Base-by-base conservation (phyloP, 2,113 vertebrate species). In the Apistogramma diplotaenia region DNA sequence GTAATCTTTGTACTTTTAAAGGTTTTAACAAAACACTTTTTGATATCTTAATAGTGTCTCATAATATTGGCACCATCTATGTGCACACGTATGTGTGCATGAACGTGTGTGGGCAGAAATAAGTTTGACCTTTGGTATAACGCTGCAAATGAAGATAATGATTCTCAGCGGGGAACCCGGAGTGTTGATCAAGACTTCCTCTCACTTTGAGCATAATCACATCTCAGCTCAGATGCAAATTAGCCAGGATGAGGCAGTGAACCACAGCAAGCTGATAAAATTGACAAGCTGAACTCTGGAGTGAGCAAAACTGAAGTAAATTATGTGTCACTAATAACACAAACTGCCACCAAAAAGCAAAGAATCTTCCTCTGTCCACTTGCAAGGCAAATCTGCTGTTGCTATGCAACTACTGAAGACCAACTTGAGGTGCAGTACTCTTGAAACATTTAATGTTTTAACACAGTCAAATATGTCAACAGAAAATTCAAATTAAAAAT, bases 81-180 rank as follows among this genome's bases (percentile, higher is more conserved):
- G 15, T 61, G 12, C 19, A 18, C 55, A 7, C 33, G 29, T 60
- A 10, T 51, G 51, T 46, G 72, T 74, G 23, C 27, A 21, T 27
- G n/a, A 23, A 4, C 37, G 23, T 51, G 43, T 79, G 56, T 23
- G 46, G 65, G 19, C 15, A 57, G 54, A 78, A 85, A 87, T 83
- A 65, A 40, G 53, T 82, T 46, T 90, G 92, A 93, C 92, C 93
- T 93, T 92, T 92, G 56, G 62, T 27, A 78, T 89, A 55, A 76
- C 49, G 76, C 27, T 74, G 23, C 25, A 15, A 82, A 79, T 89
- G 77, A 81, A 89, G 79, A 87, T 86, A 91, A 94, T 91, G 86
- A 89, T 85, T 91, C 81, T 86, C 84, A 82, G 84, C 58, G 75
- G 83, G 85, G 73, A 87, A 54, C 40, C 71, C 19, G 18, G 53